Base-by-base conservation (phyloP, 2,797 vertebrate species). In the Pachyuromys duprasi region DNA sequence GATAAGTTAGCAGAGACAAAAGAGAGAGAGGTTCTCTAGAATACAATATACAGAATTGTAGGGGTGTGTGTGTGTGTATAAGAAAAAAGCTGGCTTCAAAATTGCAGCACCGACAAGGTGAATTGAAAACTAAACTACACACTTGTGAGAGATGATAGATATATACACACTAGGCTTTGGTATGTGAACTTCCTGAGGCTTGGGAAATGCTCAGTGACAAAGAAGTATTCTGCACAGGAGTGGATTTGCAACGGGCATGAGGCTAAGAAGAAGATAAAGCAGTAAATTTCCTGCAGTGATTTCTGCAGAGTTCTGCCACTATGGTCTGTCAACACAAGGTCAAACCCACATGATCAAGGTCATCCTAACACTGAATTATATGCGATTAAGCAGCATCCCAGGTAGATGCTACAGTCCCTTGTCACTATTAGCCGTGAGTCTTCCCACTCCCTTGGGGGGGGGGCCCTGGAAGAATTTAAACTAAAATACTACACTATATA, bases 231-330 rank as follows among this genome's bases (percentile, higher is more conserved):
- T 53, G 20, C 62, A 70, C 4, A 5, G 24, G 70, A 12, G 5
- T 28, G 6, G 62, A 45, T 79, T 70, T 74, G 18, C 9, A 80
- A 28, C 3, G 1, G 2, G 26, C 4, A 8, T 5, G 11, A 63
- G 7, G 18, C 8, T 76, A 31, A n/a, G 62, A 90, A 94, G 53
- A 33, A 17, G 17, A 3, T 2, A 4, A 15, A 9, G 1, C 2
- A 0, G 24, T 24, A 53, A 28, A 28, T n/a, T 39, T 13, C 0
- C 0, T 5, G 9, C 0, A 1, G 14, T 14, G 78, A 65, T 22
- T 33, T 20, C 28, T 57, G 55, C 55, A 57, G 55, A 45, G 9
- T 7, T 33, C 33, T 49, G 39, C 18, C 39, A 33, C 39, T 63
- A 8, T 31, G 26, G 36, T 83, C 60, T 83, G 5, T 67, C 3